Evolutionary conservation across 2,888 invertebrate genomes (phyloP), one percentile per base, ranked within the genome.

Genomic region (Drosophila melanosoma): DNA sequence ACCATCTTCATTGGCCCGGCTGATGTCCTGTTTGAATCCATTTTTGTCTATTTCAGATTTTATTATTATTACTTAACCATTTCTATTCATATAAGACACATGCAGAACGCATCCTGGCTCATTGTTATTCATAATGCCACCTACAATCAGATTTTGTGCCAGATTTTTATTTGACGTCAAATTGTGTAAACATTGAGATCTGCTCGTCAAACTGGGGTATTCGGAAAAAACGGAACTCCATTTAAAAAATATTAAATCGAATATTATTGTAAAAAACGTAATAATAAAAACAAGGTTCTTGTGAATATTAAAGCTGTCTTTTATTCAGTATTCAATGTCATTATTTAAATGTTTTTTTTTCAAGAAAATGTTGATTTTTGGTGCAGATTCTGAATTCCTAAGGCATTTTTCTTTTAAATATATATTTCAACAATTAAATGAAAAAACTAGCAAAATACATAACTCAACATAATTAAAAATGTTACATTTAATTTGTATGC

Each of bases 111-210:
- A 74, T 80, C 65, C 7, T 0, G 65, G 61, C 81, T 32, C 58
- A 57, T 89, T 85, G 84, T 82, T 85, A 87, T 89, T 87, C 80
- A 89, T 85, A 87, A 84, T 72, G 81, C 42, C n/a, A 29, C 29
- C 70, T 54, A 35, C 72, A 74, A 70, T 68, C 73, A 65, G 70
- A 85, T 87, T 87, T 89, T 79, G 52, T 63, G 80, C 63, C 70
- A 74, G 70, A 86, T 83, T 81, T 86, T 78, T 57, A 80, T 60
- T 67, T 38, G 48, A 70, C 52, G 8, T 29, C 3, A 11, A 29
- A 11, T 45, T 45, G 26, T 20, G 20, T 20, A 40, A 36, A 6
- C 17, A 20, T 35, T 10, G 29, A 2, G 26, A n/a, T 5, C 6
- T 45, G 20, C 12, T 29, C 33, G 35, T 64, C 64, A 42, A 10